Evolutionary conservation across 2,797 vertebrate genomes (phyloP), one percentile per base, ranked within the genome.

Genomic region (Epinephelus malabaricus): DNA sequence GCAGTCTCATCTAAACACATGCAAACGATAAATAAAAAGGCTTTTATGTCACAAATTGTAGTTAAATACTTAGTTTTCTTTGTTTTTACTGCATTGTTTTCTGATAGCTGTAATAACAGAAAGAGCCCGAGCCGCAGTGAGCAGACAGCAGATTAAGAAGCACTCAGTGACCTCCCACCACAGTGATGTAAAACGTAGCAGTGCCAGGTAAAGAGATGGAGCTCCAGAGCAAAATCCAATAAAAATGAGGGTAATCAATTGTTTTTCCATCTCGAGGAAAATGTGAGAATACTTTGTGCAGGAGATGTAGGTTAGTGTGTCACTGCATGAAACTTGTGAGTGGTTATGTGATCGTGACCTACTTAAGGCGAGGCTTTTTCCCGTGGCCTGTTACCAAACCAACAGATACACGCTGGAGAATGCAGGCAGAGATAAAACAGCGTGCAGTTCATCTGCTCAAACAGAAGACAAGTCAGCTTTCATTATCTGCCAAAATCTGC

Each of bases 231-330:
- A 45, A 15, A 58, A 71, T 21, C 3, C 18, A 46, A 40, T 67
- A 38, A 30, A 71, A 40, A 19, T 50, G 18, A 47, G 2, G 61
- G 21, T 62, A 23, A 79, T 81, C 60, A 9, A 64, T 68, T 40
- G 19, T 59, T 81, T 76, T 56, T 19, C 40, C 23, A 6, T 50
- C 43, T 4, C 6, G 13, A 15, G 51, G 45, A 74, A 85, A 81
- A 67, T 62, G 30, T 73, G 49, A 82, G 67, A 51, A 38, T 15
- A 6, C 23, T 66, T 47, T 56, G 46, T n/a, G 60, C 8, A 15
- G 13, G 68, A 81, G 60, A 93, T 90, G 63, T 91, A 87, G 91
- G 90, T 88, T 79, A 93, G 88, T 91, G 88, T 90, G 89, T 84
- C 91, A 78, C 53, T 8, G 61, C 61, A 21, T 73, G 47, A 84